Conservation (phyloP, 2,797 vertebrate genomes). For the Garrulus glandarius region DNA sequence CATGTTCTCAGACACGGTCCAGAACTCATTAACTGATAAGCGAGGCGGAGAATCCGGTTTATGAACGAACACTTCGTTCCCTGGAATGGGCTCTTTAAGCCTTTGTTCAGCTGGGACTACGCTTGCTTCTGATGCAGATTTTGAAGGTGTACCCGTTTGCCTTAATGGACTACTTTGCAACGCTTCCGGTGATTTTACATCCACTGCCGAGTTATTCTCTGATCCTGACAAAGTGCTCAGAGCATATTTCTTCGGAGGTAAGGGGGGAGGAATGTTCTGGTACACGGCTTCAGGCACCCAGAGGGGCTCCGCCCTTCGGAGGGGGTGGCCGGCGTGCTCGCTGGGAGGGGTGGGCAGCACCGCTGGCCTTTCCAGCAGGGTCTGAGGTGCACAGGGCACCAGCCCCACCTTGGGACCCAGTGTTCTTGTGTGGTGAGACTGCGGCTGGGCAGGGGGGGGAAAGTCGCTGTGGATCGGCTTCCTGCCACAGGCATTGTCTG, state of each 20-base stretch:
- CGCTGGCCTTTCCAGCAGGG: not conserved
- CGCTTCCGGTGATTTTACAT: constrained; percentile 68
- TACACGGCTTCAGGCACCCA: constrained; percentile 54
- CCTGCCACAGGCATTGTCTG: constrained; percentile 25
- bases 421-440: not conserved
- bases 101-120: not conserved
- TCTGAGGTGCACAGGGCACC: constrained; percentile 9
- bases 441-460: not conserved
- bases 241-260: constrained; percentile 84
- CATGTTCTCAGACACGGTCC: constrained; percentile 22
- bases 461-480: not conserved
- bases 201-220: constrained; percentile 65
- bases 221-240: constrained; percentile 45
- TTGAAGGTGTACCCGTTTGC: constrained; percentile 1
- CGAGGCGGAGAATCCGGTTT: constrained; percentile 10
- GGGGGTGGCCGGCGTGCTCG: not conserved
- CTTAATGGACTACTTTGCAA: constrained; percentile 62
- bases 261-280: constrained; percentile 76
- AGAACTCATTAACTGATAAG: constrained; percentile 60
- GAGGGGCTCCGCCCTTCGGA: not conserved
- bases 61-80: constrained; percentile 26
- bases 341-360: not conserved
- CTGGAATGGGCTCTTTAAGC: constrained; percentile 35
- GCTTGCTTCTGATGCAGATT: not conserved
- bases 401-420: constrained; percentile 8